A percentile compares a stretch with the other conserved stretches of the same genome.
These are phyloP conservation scores for Lutraria lutraria DNA, from an alignment of 2,888 invertebrate species.

Conservation along the genomic window DNA sequence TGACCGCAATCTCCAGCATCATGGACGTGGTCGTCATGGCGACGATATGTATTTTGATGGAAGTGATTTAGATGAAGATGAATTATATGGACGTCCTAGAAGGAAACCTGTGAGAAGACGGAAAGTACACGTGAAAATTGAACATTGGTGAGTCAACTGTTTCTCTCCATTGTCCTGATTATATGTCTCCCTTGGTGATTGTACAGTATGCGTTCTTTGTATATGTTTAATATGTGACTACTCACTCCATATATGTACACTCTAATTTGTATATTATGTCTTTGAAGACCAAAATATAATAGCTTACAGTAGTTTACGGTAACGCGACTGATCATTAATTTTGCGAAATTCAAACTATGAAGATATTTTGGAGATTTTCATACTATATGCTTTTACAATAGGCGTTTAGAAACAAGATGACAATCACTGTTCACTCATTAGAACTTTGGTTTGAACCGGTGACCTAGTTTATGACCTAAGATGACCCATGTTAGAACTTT, in stretches of 20 bases:
- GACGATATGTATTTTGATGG: not conserved
- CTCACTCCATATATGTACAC: not conserved
- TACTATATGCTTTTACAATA: too few species aligned
- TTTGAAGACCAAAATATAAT: not conserved
- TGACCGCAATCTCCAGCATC: not conserved
- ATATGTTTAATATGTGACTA: not conserved
- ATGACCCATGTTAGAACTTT: too few species aligned
- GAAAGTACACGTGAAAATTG: constrained; percentile 16
- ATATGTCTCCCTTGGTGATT: not conserved
- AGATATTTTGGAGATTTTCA: too few species aligned
- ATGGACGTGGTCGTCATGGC: not conserved
- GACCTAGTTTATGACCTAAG: too few species aligned
- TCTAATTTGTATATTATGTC: too few species aligned
- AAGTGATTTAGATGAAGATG: not conserved
- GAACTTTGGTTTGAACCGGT: too few species aligned
- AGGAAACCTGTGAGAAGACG: not conserved
- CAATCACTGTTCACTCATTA: too few species aligned
- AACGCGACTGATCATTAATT: too few species aligned
- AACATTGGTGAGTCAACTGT: constrained; percentile 30
- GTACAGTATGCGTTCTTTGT: not conserved
- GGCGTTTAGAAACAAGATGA: too few species aligned
- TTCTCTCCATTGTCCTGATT: not conserved
- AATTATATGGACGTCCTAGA: not conserved
- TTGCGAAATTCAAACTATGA: too few species aligned
- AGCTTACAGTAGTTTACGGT: too few species aligned